These are phyloP conservation scores for Dipodomys stephensi DNA, from an alignment of 2,113 vertebrate species.

Conservation along the genomic window DNA sequence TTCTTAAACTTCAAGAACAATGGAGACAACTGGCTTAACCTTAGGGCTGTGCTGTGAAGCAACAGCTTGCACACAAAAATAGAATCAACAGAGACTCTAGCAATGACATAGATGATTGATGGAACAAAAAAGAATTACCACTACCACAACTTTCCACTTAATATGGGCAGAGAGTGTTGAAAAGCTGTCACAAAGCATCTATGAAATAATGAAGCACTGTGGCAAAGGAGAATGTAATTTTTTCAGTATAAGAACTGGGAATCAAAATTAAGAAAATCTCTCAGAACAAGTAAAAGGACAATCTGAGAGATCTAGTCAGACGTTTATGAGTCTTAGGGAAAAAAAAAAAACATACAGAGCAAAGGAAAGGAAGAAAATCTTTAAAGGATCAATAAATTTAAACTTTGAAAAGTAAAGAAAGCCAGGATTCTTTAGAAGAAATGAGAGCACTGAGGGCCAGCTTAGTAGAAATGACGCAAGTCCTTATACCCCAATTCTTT, in stretches of 20 bases:
- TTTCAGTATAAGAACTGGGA: background rate
- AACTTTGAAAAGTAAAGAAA: background rate
- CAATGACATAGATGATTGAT: background rate
- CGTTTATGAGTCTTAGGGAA: background rate
- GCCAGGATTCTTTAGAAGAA: background rate
- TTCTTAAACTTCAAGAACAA: background rate
- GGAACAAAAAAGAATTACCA: background rate
- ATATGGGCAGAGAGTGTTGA: background rate
- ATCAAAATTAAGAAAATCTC: constrained; percentile 38
- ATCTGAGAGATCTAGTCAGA: background rate
- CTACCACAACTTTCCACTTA: background rate
- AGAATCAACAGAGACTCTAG: background rate
- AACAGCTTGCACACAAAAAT: background rate
- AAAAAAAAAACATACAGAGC: background rate
- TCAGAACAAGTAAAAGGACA: background rate
- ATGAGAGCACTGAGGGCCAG: background rate
- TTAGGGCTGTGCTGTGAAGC: background rate
- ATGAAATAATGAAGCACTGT: background rate
- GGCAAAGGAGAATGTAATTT: background rate
- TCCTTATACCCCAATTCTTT: background rate
- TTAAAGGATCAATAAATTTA: background rate
- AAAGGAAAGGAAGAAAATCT: background rate
- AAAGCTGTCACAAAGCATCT: background rate
- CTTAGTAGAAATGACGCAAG: background rate
- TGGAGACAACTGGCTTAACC: background rate